Evolutionary conservation across 1,140 invertebrate species (phyloP), one percentile per base, ranked within the genome.

Genomic region (Planococcus citri): DNA sequence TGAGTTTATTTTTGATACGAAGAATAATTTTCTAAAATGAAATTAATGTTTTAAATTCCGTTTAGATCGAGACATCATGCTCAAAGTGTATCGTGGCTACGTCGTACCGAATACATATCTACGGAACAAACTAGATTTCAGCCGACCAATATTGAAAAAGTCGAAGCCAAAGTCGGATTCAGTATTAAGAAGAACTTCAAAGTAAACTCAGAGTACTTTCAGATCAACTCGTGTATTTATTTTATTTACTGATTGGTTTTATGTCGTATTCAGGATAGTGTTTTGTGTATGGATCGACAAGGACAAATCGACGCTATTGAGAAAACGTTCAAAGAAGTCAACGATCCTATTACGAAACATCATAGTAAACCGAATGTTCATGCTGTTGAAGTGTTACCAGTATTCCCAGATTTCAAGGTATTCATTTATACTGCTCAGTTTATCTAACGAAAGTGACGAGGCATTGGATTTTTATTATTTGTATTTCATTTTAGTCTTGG

Each of bases 41-140:
- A 37, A 9, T 12, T 37, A 68, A 37, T 41, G 33, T 68, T 68
- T n/a, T 37, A 37, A 9, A n/a, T n/a, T n/a, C n/a, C n/a, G n/a
- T 72, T 22, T 67, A 81, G 89, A 73, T 91, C 89, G 0, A 83
- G 89, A 9, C 92, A 96, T 81, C 94, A 97, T 83, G 91, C 92
- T 1, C 88, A 91, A 73, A 92, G 87, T 77, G 94, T 98, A 1
- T 96, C 95, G 1, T 98, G 95, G 95, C 83, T 98, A 74, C 86
- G 97, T 68, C 88, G 96, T 76, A 99, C 97, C 0, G 97, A 99
- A 79, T 99, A 99, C 78, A 99, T 99, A 77, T 98, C 96, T 3
- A 95, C 96, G 27, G 96, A 99, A 82, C 95, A 95, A 76, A 98
- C 95, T 27, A 84, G 97, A 74, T 98, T 97, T 78, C 94, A 95